Evolutionary conservation across 2,888 invertebrate species (phyloP), one percentile per base, ranked within the genome.

Genomic region (Drosophila anomalata): DNA sequence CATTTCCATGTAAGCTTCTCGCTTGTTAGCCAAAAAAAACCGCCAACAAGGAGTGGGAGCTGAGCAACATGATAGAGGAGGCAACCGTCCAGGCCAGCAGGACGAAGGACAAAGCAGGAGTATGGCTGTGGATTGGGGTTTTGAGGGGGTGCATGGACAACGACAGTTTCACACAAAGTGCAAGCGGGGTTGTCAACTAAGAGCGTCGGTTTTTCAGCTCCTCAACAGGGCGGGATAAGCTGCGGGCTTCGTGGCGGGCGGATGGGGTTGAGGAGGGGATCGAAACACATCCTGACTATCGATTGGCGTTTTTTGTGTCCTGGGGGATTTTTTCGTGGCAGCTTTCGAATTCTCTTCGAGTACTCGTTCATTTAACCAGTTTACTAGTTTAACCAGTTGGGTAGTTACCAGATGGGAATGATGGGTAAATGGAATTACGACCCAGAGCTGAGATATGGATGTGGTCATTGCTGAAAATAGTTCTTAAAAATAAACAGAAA

Each of bases 1-100:
- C 75, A 78, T 74, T 88, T 84, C 75, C 88, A 88, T 82, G 74
- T 82, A 75, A 69, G 80, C 80, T 69, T 53, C 75, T 58, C 79
- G 87, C 79, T 87, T 81, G 80, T 87, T 80, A 87, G 82, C 73
- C 69, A 36, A 51, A 41, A 80, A 48, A 47, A 75, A 78, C 77
- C 77, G 77, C 84, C 77, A 76, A n/a, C 55, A 41, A 46, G 50
- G 31, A 78, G 68, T 36, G 57, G 41, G 41, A n/a, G 41, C 47
- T 51, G 12, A 12, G 59, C 52, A 48, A 53, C 44, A 14, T 11
- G 54, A 17, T 22, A 44, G 69, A 46, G 69, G 42, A 57, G 46
- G 44, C 44, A 44, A 44, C 42, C 6, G 24, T 20, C 29, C 29
- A 9, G 46, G 60, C 36, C 46, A 41, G 48, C n/a, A 50, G 53